Percentiles rank a stretch among this genome's conserved stretches.
phyloP scores from a whole-genome alignment of 1,140 invertebrate genomes.

The Campodea augens region DNA sequence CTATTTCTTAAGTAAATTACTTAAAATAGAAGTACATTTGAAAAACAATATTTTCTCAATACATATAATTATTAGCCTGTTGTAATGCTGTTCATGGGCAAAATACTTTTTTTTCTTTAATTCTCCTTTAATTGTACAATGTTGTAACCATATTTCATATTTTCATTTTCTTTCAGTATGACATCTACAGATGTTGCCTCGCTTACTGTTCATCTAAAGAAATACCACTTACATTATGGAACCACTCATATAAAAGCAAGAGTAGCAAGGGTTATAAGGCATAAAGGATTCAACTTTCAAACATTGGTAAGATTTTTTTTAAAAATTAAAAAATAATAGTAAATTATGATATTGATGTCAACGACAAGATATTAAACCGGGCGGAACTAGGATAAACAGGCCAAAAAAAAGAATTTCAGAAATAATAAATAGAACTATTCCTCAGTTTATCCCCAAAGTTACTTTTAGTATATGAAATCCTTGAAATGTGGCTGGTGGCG shows the following conservation, averaged over 20 bases:
- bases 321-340: neutral
- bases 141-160: neutral
- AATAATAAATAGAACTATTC: neutral
- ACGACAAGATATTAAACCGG: neutral
- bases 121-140: neutral
- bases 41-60: neutral
- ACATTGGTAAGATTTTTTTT: slow-evolving; percentile 40
- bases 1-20: too few species aligned
- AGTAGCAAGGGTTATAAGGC: slow-evolving; percentile 61
- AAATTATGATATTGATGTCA: neutral
- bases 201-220: slow-evolving; percentile 55
- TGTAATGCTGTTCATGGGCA: neutral
- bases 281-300: slow-evolving; percentile 60
- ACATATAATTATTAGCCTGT: neutral
- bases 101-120: neutral
- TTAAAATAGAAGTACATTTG: neutral
- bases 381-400: too few species aligned
- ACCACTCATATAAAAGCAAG: slow-evolving; percentile 49
- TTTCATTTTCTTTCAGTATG: slow-evolving; percentile 41
- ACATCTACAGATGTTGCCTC: slow-evolving; percentile 66
- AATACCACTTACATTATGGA: slow-evolving; percentile 61
- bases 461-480: too few species aligned
- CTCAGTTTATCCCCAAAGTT: neutral
- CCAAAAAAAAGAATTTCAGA: too few species aligned
- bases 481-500: neutral